Base-by-base conservation (phyloP, 2,888 invertebrate species). In the Corythucha ciliata region DNA sequence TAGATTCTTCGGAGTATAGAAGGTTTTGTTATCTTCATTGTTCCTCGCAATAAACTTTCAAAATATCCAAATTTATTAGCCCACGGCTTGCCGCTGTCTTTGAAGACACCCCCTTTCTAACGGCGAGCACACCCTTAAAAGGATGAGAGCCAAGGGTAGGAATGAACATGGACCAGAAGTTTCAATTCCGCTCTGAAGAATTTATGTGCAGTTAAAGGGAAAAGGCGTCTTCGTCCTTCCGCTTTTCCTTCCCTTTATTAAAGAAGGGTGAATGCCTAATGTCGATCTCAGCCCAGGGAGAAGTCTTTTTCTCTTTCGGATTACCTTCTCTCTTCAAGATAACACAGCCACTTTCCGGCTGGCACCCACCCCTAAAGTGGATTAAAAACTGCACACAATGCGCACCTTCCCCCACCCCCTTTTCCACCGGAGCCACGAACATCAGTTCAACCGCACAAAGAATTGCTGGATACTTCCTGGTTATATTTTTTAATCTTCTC, bases 231-330 rank as follows among this genome's bases (percentile, higher is more conserved):
- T 32, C 32, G n/a, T 22, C 39, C 41, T 29, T 14, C n/a, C 33
- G 22, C 29, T 41, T 14, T 25, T 22, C 34, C 41, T 49, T 49
- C 41, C 12, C 34, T 45, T 45, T 45, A 51, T 45, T 51, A 51
- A 51, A 45, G 44, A 45, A 51, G 51, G 51, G 51, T 51, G 51
- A 51, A 51, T 51, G 51, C 46, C 51, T 51, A 51, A 51, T 51
- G 51, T 44, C 34, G 50, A 26, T 33, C 44, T 51, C 45, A 51
- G 45, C 34, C 50, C 22, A 33, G 37, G n/a, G n/a, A n/a, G n/a
- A n/a, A n/a, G n/a, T n/a, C n/a, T n/a, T n/a, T n/a, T n/a, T n/a
- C n/a, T n/a, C 40, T 32, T 39, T 20, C 22, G 51, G 36, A 51
- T 51, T 37, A 37, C 44, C 51, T 36, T 44, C 41, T 18, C 16